phyloP scores from a whole-genome alignment of 1,140 invertebrate species.

The Drosophila sproati region DNA sequence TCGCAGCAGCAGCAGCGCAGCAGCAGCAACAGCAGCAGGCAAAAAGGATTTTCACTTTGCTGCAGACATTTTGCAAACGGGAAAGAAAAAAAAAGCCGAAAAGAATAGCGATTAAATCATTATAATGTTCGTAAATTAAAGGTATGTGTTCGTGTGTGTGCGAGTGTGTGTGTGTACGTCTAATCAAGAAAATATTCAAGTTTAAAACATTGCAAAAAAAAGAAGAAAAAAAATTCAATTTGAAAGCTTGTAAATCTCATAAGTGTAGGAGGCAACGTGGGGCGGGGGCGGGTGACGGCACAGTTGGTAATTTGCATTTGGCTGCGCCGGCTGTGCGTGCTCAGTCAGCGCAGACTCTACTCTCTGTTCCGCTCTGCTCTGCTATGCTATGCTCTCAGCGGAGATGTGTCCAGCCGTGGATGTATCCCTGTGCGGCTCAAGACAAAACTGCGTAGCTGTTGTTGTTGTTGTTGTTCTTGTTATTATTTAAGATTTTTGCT shows the following conservation, averaged over 20 bases:
- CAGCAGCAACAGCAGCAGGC: conserved; percentile 30
- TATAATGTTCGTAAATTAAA: conserved; percentile 36
- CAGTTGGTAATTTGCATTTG: conserved; percentile 50
- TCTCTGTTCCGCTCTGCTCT: too few relatives aligned
- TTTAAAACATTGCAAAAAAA: background rate
- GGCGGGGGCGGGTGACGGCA: background rate
- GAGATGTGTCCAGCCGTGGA: conserved; percentile 71
- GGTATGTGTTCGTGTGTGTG: conserved; percentile 10
- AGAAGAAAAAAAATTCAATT: background rate
- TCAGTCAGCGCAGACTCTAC: conserved; percentile 37
- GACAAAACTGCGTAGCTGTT: conserved; percentile 45
- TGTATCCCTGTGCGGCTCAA: conserved; percentile 63
- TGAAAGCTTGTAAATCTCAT: conserved; percentile 18
- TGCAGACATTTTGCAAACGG: conserved; percentile 40
- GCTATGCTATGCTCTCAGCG: conserved; percentile 19
- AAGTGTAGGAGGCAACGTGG: background rate
- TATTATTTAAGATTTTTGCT: conserved; percentile 22
- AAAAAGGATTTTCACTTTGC: conserved; percentile 53
- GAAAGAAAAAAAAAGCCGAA: conserved; percentile 5
- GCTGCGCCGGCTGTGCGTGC: conserved; percentile 49
- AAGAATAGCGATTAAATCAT: background rate
- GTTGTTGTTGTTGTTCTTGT: conserved; percentile 31
- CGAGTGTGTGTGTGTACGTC: background rate
- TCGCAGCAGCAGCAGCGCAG: conserved; percentile 34
- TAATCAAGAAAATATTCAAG: background rate